Evolutionary conservation across 2,797 vertebrate genomes (phyloP).

Genomic region (Trematomus bernacchii): DNA sequence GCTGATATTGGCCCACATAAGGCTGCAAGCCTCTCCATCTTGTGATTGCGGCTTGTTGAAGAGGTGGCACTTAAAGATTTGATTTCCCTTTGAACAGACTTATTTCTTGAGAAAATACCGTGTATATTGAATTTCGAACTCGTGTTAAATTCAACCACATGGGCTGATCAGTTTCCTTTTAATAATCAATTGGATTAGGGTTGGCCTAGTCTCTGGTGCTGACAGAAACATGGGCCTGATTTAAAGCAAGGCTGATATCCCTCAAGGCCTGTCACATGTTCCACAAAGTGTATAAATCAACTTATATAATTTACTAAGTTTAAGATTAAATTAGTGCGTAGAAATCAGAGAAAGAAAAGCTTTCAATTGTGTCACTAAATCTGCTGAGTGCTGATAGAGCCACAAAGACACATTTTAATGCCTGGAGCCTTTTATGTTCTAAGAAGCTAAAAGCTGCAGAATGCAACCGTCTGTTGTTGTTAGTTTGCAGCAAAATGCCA

Average conservation of each 20-base stretch:
- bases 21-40: slow-evolving; percentile 18
- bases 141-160: slow-evolving; percentile 67
- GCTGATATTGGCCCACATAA: slow-evolving; percentile 25
- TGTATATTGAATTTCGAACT: slow-evolving; percentile 67
- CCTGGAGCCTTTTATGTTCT: slow-evolving; percentile 8
- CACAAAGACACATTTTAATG: slow-evolving; percentile 14
- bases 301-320: slow-evolving; percentile 62
- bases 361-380: slow-evolving; percentile 33
- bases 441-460: not conserved
- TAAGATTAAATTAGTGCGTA: slow-evolving; percentile 53
- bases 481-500: not conserved
- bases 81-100: slow-evolving; percentile 67
- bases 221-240: slow-evolving; percentile 45
- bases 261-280: slow-evolving; percentile 63
- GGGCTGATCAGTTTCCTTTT: slow-evolving; percentile 52
- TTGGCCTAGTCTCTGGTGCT: slow-evolving; percentile 33
- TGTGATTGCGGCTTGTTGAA: slow-evolving; percentile 32
- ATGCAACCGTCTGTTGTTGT: not conserved
- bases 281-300: slow-evolving; percentile 63
- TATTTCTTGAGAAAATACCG: slow-evolving; percentile 78
- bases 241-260: slow-evolving; percentile 25
- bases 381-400: slow-evolving; percentile 7
- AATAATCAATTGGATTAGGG: slow-evolving; percentile 68
- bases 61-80: slow-evolving; percentile 44
- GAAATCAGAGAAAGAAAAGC: slow-evolving; percentile 37